Evolutionary conservation across 2,113 vertebrate genomes (phyloP), one percentile per base, ranked within the genome.

Genomic region (Erinaceus europaeus): DNA sequence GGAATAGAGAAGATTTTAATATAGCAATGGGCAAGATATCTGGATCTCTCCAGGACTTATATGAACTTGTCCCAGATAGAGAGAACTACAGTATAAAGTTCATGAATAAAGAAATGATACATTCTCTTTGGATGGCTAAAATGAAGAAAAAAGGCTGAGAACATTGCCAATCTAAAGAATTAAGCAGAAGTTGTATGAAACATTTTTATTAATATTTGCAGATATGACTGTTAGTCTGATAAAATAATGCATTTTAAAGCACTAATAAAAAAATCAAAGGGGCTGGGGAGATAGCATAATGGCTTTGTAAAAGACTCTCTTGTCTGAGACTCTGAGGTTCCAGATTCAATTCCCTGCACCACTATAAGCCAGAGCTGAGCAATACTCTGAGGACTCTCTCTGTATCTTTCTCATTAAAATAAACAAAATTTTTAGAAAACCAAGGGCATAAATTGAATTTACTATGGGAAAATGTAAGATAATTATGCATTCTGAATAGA

Each of bases 151-250:
- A 87, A n/a, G 40, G 1, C 7, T 67, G 18, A 79, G 29, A 15
- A 38, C 29, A 25, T 38, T 46, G 20, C 8, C 34, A 53, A 73
- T 25, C 59, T 76, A 84, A 79, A 82, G 29, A 62, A n/a, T 77
- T 50, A 65, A 73, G 68, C 10, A 64, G 23, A 57, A 76, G 62
- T 53, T 62, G 14, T 64, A 50, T 68, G 55, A 67, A 42, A 71
- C 75, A 32, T n/a, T n/a, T n/a, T n/a, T n/a, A 50, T 65, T 78
- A 78, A 25, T 75, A 68, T 20, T 57, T 57, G 53, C 72, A 79
- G 93, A 79, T 72, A 21, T 44, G 38, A 73, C 9, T 68, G 20
- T 32, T 87, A 23, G 81, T 81, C 68, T 62, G 25, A 90, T 69
- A 87, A 87, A 77, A 52, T 42, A 71, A 68, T 36, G 27, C 4